phyloP scores from a whole-genome alignment of 2,888 invertebrate genomes.

The Scaptodrosophila latifasciaeformis region DNA sequence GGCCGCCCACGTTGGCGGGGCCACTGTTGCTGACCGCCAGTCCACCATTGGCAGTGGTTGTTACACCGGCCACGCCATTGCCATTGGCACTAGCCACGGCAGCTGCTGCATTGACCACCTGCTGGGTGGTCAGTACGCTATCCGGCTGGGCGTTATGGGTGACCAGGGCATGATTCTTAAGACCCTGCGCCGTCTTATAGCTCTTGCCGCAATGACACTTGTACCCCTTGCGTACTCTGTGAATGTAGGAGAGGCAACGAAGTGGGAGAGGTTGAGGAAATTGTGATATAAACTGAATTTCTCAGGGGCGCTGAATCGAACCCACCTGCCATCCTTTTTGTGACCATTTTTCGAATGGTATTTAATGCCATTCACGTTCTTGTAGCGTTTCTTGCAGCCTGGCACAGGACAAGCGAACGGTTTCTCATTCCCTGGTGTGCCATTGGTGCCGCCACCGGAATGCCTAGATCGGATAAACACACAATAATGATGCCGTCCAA shows the following conservation, averaged over 20 bases:
- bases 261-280: conserved; percentile 5
- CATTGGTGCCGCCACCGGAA: conserved; percentile 76
- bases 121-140: conserved; percentile 66
- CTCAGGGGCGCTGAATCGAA: conserved; percentile 42
- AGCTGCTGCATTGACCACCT: conserved; percentile 51
- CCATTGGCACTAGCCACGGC: conserved; percentile 23
- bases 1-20: conserved; percentile 11
- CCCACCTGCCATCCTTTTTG: conserved; percentile 88
- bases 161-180: conserved; percentile 81
- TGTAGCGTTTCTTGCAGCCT: conserved; percentile 90
- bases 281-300: conserved; percentile 18
- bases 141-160: conserved; percentile 74
- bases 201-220: conserved; percentile 91
- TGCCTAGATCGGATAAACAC: conserved; percentile 69
- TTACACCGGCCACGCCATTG: conserved; percentile 3
- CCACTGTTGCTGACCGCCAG: conserved; percentile 18
- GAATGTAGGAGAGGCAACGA: conserved; percentile 5
- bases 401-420: conserved; percentile 90
- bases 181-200: conserved; percentile 87
- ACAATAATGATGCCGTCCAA: background rate
- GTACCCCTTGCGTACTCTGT: conserved; percentile 85
- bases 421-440: conserved; percentile 79
- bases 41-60: conserved; percentile 20
- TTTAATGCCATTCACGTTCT: conserved; percentile 91
- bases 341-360: conserved; percentile 92